Evolutionary conservation across 2,797 vertebrate species (phyloP), one percentile per base, ranked within the genome.

Genomic region (Anolis apletophallus): DNA sequence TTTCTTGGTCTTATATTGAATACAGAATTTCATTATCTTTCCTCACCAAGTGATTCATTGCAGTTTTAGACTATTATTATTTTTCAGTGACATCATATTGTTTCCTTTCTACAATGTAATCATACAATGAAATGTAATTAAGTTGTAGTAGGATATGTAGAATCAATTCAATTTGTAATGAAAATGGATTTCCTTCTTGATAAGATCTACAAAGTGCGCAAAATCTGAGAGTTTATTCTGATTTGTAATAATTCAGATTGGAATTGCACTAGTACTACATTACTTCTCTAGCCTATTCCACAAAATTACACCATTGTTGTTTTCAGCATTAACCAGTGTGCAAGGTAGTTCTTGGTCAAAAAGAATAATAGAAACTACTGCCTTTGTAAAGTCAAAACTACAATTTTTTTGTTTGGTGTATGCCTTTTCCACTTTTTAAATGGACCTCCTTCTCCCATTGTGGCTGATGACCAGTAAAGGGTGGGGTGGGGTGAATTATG

Each of bases 41-140:
- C 61, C 50, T 55, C 16, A 10, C 68, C n/a, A 68, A 76, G 29
- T 67, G 73, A 84, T 77, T 77, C 74, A 85, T 26, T 26, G 23
- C 54, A 55, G 52, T 85, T 85, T 46, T 77, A 40, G 78, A 29
- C 32, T n/a, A 23, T 50, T 54, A 23, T 68, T 85, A 36, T 68
- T 85, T 69, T 69, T 75, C 59, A 78, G 8, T 36, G 83, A 54
- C 32, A 77, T 26, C 1, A 85, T 69, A 34, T 40, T 36, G 40
- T 77, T 77, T 84, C n/a, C 83, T 85, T 85, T 68, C 50, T 34
- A 55, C 26, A 85, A 77, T 85, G 54, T 78, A 85, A 85, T 68
- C 52, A 57, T 69, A 21, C 14, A 23, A 69, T 32, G 74, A 85
- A 85, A 85, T 85, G 55, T 68, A 85, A 85, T 85, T 85, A 78